Evolutionary conservation across 2,113 vertebrate genomes (phyloP).

Genomic region (Myanophis thanlyinensis): DNA sequence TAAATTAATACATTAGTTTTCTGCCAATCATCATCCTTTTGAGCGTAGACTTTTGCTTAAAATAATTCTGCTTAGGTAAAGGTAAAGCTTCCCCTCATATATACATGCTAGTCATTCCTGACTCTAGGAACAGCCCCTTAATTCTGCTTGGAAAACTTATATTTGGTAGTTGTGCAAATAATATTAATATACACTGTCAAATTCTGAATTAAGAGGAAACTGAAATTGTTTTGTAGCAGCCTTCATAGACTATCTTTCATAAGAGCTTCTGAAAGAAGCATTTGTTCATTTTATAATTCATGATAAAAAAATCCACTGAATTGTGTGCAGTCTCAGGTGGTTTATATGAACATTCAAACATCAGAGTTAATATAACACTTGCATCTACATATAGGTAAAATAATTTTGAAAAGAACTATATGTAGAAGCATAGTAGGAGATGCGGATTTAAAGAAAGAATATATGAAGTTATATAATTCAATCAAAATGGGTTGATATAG

Average conservation of each 20-base stretch:
- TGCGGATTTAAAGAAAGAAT: background rate
- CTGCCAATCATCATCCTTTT: background rate
- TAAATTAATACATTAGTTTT: background rate
- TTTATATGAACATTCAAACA: background rate
- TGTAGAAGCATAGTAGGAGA: background rate
- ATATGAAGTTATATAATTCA: background rate
- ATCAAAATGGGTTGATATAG: background rate
- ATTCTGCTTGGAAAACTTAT: background rate
- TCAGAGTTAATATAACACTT: background rate
- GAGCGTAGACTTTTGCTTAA: background rate
- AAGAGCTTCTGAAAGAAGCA: background rate
- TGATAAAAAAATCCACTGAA: background rate
- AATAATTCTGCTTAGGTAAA: background rate
- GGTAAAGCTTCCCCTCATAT: no score
- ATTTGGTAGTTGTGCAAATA: background rate
- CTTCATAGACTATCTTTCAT: background rate
- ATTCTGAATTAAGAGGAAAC: background rate
- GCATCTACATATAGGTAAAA: background rate
- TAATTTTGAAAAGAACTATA: background rate
- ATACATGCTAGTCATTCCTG: no score
- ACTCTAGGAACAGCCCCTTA: no score
- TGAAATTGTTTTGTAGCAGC: background rate
- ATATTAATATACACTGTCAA: background rate
- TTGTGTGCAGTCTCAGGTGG: background rate
- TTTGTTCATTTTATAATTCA: background rate